Evolutionary conservation across 2,797 vertebrate genomes (phyloP).

Genomic region (Rachycentron canadum): DNA sequence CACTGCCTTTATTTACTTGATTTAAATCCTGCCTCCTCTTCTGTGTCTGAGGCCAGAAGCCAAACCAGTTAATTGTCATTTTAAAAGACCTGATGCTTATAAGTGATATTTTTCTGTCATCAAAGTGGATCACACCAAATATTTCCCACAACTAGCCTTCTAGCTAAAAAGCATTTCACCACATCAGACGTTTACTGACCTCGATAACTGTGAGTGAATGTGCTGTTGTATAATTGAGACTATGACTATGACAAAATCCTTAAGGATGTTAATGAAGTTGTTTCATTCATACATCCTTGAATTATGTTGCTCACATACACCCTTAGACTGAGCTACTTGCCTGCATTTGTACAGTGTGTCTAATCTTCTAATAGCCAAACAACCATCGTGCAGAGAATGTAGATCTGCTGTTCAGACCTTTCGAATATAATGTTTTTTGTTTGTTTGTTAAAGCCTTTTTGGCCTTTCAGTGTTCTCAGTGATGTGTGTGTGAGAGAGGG

Average conservation of each 20-base stretch:
- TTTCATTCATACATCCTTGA: slow-evolving; percentile 16
- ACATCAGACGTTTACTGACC: background rate
- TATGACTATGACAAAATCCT: slow-evolving; percentile 8
- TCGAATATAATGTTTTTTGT: slow-evolving; percentile 15
- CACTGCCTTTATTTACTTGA: slow-evolving; percentile 21
- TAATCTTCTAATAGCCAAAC: slow-evolving; percentile 49
- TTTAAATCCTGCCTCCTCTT: slow-evolving; percentile 43
- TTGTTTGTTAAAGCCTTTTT: slow-evolving; percentile 21
- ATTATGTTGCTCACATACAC: background rate
- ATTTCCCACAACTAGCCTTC: background rate
- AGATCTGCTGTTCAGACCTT: slow-evolving; percentile 9
- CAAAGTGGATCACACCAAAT: slow-evolving; percentile 3
- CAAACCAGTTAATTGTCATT: slow-evolving; percentile 1
- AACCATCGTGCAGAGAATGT: slow-evolving; percentile 18
- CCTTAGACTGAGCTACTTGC: background rate
- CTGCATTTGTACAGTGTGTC: slow-evolving; percentile 15
- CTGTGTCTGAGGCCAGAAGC: slow-evolving; percentile 8
- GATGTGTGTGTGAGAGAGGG: slow-evolving; percentile 17
- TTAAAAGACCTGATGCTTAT: background rate
- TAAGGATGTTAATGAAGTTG: background rate
- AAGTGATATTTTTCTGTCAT: background rate
- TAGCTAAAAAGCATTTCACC: background rate
- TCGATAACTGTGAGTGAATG: slow-evolving; percentile 4
- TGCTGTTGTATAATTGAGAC: slow-evolving; percentile 7
- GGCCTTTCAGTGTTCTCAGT: slow-evolving; percentile 51